Evolutionary conservation across 2,113 vertebrate genomes (phyloP), one percentile per base, ranked within the genome.

Genomic region (Antigone vipio): DNA sequence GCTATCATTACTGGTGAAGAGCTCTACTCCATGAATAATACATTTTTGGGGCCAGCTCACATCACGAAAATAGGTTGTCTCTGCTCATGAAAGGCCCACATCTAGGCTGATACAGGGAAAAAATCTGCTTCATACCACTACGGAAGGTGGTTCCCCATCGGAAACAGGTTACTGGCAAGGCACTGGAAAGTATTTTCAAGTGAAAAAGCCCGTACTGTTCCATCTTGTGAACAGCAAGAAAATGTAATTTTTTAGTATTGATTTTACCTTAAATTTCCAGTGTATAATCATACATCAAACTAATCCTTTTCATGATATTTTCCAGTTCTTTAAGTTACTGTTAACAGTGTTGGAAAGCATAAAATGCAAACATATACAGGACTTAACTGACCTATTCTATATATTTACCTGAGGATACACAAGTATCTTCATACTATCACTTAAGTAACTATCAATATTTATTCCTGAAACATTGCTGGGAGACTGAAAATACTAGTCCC

Each of bases 21-120:
- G 87, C 76, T 75, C 60, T 76, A 18, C 24, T 92, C 82, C 81
- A 97, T 94, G 92, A 97, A 97, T 96, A 97, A 97, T 74, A 95
- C 66, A 96, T 96, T 95, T 97, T 78, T 95, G 78, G 80, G 87
- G 86, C 75, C 90, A 95, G 79, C 26, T 88, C 35, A 45, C 29
- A 63, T 96, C 78, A 96, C 71, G 97, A 96, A 97, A 98, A 96
- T 85, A 94, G 85, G 63, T 67, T 93, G 66, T 89, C 84, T 96
- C 88, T 95, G 75, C 77, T 96, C 34, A 62, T 93, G 93, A 95
- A 97, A 88, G 88, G 74, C 63, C 55, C 69, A 89, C 92, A 93
- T 97, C 95, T 93, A 96, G 85, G 74, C 52, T 93, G 89, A 93
- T 18, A 87, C 22, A 83, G 85, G 73, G 66, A 63, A 84, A 95